These are phyloP conservation scores for Hyla sarda DNA, from an alignment of 2,113 vertebrate genomes.

Conservation along the genomic window DNA sequence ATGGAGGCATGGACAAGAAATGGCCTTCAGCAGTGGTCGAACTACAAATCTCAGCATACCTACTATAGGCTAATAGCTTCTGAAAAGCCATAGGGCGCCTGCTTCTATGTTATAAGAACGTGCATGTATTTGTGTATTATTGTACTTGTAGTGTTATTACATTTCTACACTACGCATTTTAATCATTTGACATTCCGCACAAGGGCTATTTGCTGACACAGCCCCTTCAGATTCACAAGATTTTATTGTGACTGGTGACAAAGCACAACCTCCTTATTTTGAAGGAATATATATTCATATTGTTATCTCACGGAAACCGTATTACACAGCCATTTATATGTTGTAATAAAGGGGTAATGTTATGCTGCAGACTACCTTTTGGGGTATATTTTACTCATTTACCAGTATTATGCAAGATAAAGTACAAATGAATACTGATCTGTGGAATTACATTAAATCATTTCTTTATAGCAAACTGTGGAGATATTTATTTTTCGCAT, in stretches of 20 bases:
- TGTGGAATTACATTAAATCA: constrained; percentile 31
- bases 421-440: not conserved
- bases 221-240: not conserved
- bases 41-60: not conserved
- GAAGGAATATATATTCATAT: not conserved
- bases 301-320: not conserved
- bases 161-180: not conserved
- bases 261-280: constrained; percentile 17
- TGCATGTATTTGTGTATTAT: not conserved
- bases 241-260: not conserved
- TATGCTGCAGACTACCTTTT: constrained; percentile 15
- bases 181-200: not conserved
- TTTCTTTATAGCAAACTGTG: not conserved
- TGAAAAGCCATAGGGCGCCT: not conserved
- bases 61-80: not conserved
- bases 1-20: not conserved
- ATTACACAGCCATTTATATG: not conserved
- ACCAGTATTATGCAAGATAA: constrained; percentile 48
- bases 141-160: not conserved
- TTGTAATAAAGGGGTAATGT: not conserved
- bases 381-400: not conserved
- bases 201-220: constrained; percentile 38
- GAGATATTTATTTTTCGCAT: not conserved
- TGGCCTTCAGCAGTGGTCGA: not conserved
- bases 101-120: not conserved